Base-by-base conservation (phyloP, 92 coral and sea anemone species). In the Parazoanthus swiftii region DNA sequence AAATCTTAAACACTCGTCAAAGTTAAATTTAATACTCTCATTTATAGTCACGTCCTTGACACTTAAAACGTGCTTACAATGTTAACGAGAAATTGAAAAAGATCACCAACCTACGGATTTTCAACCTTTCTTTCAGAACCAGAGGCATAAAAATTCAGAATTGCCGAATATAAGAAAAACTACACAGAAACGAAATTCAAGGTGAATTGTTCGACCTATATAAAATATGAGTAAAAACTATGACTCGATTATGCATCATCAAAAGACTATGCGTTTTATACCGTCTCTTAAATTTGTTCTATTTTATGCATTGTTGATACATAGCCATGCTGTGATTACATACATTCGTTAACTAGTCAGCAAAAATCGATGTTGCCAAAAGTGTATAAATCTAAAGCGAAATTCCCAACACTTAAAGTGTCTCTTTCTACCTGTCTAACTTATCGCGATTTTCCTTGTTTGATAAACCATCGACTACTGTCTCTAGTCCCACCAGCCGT, bases 401-500 rank as follows among this genome's bases (percentile, higher is more conserved):
- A 23, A 63, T 20, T 18, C 8, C 36, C 0, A 11, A 25, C 16
- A 77, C 29, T 63, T 8, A 81, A 37, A 8, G 6, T 8, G 77
- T 5, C 44, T 10, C 9, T 39, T 2, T 71, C 79, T 84, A 84
- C 44, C 79, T 71, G 87, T 84, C 79, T 72, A 84, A 48, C n/a
- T 84, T 84, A 36, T 84, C 87, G 43, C 67, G 37, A 35, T 84
- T 84, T 84, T 84, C 87, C 38, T 84, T 84, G 68, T 84, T 84
- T 21, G 87, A 84, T 36, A 84, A 84, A 48, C 87, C 44, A 70
- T 90, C 85, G 4, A 97, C 97, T 35, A 97, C 97, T 37, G 93
- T 93, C 79, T 97, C 99, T 37, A 97, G 84, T 26, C 99, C 99
- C n/a, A 97, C 91, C 74, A 97, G 81, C 88, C 93, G 93, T 5